Percentiles rank a stretch among this genome's conserved stretches.
Conservation (phyloP, 2,888 invertebrate genomes). For the Bedellia somnulentella region DNA sequence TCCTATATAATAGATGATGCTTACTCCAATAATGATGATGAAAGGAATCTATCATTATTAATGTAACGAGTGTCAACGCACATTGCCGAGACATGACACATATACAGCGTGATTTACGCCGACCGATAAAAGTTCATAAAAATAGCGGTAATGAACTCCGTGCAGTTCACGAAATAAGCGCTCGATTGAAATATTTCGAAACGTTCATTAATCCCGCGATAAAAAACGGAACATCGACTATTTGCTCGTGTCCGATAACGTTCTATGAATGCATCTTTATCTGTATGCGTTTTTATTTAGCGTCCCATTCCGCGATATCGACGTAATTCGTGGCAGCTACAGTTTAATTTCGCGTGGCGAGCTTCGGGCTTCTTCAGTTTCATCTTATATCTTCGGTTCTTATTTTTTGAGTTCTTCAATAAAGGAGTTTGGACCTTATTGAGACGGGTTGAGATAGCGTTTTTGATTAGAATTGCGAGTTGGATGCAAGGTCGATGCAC, state of each 20-base stretch:
- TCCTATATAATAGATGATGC: too few relatives aligned
- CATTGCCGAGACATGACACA: too few relatives aligned
- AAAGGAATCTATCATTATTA: too few relatives aligned
- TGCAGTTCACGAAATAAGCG: conserved; percentile 17
- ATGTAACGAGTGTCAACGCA: too few relatives aligned
- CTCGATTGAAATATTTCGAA: conserved; percentile 45
- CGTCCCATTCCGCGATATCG: too few relatives aligned
- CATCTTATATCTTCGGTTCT: conserved; percentile 54
- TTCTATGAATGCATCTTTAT: conserved; percentile 51
- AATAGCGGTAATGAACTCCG: too few relatives aligned
- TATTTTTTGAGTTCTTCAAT: conserved; percentile 34
- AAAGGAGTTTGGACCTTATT: conserved; percentile 25
- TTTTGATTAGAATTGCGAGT: conserved; percentile 12
- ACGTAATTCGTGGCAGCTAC: too few relatives aligned
- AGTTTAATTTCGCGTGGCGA: too few relatives aligned
- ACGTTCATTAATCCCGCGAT: conserved; percentile 41
- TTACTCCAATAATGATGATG: too few relatives aligned
- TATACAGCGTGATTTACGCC: too few relatives aligned
- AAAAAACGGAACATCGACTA: conserved; percentile 48
- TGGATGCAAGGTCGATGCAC: conserved; percentile 56
- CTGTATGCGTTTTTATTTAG: too few relatives aligned
- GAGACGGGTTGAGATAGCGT: conserved; percentile 16
- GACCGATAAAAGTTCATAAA: too few relatives aligned
- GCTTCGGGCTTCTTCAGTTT: conserved; percentile 41
- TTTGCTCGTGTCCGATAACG: conserved; percentile 50